Percentiles rank a stretch among this genome's conserved stretches.
These are phyloP conservation scores for Rhodinocichla rosea DNA, from an alignment of 2,113 vertebrate genomes.

Conservation along the genomic window DNA sequence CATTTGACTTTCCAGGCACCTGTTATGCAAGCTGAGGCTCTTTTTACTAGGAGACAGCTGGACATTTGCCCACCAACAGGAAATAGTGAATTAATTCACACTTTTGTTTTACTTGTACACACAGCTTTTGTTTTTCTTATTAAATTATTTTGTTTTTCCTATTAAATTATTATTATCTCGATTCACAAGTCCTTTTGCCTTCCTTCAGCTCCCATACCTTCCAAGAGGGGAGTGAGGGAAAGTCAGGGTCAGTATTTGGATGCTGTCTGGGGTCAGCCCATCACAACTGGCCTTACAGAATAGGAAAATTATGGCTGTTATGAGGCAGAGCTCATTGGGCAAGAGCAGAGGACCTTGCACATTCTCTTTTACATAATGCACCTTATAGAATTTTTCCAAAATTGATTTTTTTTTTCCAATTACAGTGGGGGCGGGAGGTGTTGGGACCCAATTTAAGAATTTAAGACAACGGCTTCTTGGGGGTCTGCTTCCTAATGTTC, in stretches of 20 bases:
- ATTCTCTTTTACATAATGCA: not conserved
- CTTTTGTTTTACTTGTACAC: not conserved
- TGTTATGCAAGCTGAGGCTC: not conserved
- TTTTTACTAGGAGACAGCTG: not conserved
- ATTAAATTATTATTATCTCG: not conserved
- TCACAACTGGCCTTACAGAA: not conserved
- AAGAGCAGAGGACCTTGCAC: not conserved
- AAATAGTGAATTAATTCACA: not conserved
- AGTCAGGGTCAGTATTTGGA: not conserved
- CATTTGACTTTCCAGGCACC: not conserved
- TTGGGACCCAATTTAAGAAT: not conserved
- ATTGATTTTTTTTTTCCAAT: not conserved
- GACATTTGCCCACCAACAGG: not conserved
- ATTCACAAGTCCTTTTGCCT: not conserved
- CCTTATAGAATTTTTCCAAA: not conserved
- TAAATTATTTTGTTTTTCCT: not conserved
- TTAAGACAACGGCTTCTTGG: not conserved
- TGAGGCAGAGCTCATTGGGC: not conserved
- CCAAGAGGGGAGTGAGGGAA: not conserved
- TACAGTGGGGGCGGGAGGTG: fast-evolving
- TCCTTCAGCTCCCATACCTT: not conserved
- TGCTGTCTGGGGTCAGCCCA: not conserved
- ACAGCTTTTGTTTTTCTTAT: not conserved
- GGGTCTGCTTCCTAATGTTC: not conserved
- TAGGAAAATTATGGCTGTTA: not conserved